phyloP scores from a whole-genome alignment of 2,797 vertebrate species.

The Avahi laniger region DNA sequence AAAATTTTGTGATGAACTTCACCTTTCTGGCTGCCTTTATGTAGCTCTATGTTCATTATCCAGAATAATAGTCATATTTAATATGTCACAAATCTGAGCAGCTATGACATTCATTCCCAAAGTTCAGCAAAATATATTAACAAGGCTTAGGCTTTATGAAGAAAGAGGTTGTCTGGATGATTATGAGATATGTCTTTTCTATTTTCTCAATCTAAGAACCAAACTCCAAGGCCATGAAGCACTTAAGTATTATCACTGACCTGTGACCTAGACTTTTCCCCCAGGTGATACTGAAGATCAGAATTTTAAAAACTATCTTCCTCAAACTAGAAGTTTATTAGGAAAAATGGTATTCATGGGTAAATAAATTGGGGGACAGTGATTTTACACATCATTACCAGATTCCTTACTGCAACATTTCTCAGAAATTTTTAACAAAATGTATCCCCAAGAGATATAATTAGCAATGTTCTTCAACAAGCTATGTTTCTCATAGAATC shows the following conservation, averaged over 20 bases:
- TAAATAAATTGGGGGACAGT: background rate
- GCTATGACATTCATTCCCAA: conserved; percentile 10
- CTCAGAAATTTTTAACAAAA: background rate
- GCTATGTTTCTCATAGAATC: background rate
- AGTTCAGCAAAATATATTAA: conserved; percentile 48
- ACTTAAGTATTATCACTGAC: background rate
- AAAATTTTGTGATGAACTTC: background rate
- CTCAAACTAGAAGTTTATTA: background rate
- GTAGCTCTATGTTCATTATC: conserved; percentile 23
- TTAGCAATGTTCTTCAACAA: conserved; percentile 41
- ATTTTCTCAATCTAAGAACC: conserved; percentile 6
- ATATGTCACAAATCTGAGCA: conserved; percentile 47
- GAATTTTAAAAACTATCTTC: background rate
- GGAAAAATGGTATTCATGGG: background rate
- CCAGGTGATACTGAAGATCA: background rate
- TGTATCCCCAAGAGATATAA: background rate
- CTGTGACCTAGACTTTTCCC: background rate
- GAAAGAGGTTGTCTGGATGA: background rate
- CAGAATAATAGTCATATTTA: conserved; percentile 50
- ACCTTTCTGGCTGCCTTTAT: conserved; percentile 29
- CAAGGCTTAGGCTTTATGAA: background rate
- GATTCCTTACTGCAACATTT: background rate
- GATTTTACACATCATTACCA: background rate
- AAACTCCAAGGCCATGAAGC: conserved; percentile 13
- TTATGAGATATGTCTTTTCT: background rate